phyloP scores from a whole-genome alignment of 2,113 vertebrate genomes.

The Dasyornis broadbenti region DNA sequence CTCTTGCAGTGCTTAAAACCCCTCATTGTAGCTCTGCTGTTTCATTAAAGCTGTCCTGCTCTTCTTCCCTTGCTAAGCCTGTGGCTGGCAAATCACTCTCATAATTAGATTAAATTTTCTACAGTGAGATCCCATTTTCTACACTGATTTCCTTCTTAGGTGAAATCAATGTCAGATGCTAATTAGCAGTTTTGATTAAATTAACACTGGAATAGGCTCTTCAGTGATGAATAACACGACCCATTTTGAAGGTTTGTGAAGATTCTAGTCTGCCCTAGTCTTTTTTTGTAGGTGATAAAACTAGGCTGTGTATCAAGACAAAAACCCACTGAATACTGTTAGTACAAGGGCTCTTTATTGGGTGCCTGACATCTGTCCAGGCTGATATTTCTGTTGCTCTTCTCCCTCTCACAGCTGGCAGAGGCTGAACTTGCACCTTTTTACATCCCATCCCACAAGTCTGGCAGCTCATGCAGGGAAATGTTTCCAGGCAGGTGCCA shows the following conservation, averaged over 20 bases:
- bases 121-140: slow-evolving; percentile 28
- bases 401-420: neutral
- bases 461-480: neutral
- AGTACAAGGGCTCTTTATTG: neutral
- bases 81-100: neutral
- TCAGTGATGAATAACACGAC: slow-evolving; percentile 65
- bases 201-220: slow-evolving; percentile 43
- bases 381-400: neutral
- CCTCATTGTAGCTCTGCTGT: neutral
- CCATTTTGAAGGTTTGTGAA: slow-evolving; percentile 64
- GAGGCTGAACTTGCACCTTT: neutral
- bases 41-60: neutral
- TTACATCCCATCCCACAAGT: neutral
- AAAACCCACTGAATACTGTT: neutral
- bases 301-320: slow-evolving; percentile 40
- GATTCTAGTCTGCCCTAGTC: slow-evolving; percentile 24
- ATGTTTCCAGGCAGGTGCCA: neutral
- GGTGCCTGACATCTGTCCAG: neutral
- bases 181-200: slow-evolving; percentile 72
- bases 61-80: neutral
- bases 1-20: neutral
- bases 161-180: slow-evolving; percentile 63
- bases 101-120: slow-evolving; percentile 25
- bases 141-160: slow-evolving; percentile 31
- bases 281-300: slow-evolving; percentile 55